Evolutionary conservation across 2,888 invertebrate species (phyloP), one percentile per base, ranked within the genome.

Genomic region (Hyalella azteca): DNA sequence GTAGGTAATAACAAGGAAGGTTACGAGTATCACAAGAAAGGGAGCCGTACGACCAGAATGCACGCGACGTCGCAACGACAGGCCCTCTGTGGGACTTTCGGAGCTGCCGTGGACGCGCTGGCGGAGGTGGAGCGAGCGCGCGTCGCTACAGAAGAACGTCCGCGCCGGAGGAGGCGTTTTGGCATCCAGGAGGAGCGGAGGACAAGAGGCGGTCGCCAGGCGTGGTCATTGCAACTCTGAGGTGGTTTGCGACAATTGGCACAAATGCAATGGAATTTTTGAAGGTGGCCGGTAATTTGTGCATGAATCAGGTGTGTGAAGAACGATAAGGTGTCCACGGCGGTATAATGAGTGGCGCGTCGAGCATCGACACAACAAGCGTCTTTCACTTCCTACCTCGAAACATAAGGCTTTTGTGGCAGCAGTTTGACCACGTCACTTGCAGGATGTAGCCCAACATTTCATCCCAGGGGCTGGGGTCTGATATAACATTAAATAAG

Each of bases 301-400:
- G 66, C 66, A 66, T 66, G 66, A 66, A 66, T 66, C 66, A 66
- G 66, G 66, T 66, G 66, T 66, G 66, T 66, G 66, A 32, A 66
- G 66, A 32, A 66, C 36, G 36, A 66, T 66, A 66, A 66, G 66
- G 66, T 39, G 66, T 66, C 36, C 29, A 36, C 36, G 36, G 66
- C 36, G 7, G 54, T 66, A 32, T 66, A 66, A 66, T 66, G 66
- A 66, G 66, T 36, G 66, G n/a, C 66, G n/a, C 66, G 36, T 29
- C 19, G 66, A 66, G 36, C 32, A 36, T 36, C 13, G 39, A 66
- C 66, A 36, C 32, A 66, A 66, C 66, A 66, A 66, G 36, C 19
- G 66, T 39, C 66, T 66, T 36, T 66, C 66, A 66, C 29, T 66
- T 66, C 66, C 66, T 66, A 5, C 66, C 66, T 66, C 36, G 13